Evolutionary conservation across 2,888 invertebrate genomes (phyloP), one percentile per base, ranked within the genome.

Genomic region (Nycteola revayana): DNA sequence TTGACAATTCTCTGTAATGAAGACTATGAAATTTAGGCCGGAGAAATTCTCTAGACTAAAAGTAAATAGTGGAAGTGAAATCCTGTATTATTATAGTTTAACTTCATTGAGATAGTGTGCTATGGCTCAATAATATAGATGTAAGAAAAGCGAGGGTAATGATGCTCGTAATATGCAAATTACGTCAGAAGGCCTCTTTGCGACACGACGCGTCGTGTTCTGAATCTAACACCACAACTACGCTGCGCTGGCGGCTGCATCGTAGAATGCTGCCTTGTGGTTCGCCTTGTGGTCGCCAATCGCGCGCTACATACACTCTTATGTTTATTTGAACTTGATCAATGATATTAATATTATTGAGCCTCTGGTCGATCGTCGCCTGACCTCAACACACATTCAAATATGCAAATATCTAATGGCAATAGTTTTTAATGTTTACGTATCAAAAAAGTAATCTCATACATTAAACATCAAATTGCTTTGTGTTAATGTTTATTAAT

Each of bases 261-360:
- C 38, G 28, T 49, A 53, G 59, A 60, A 59, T 57, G 51, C 40
- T 36, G 49, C 40, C 51, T 58, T 74, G 74, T 57, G 68, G 74
- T 74, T 74, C 51, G 69, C 75, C 69, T 74, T 75, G 75, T 56
- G 67, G 70, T 59, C 47, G 36, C 36, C 36, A 9, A 7, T 46
- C 37, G 36, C 46, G 34, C 38, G 10, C 28, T 26, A 42, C 29
- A 41, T 25, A 46, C 22, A 39, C 33, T 25, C 28, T 49, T 45
- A 10, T 20, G 23, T 37, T 40, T 44, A 32, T 54, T 38, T 28
- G 28, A 39, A 35, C 25, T 30, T 36, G 21, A 54, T 44, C 42
- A 31, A 38, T 28, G 34, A 36, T 48, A 45, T 33, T 38, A 52
- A 58, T 54, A 42, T 30, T 32, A 36, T 49, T 32, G 29, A 50